Conservation (phyloP, 2,113 vertebrate species). For the Prietella phreatophila region DNA sequence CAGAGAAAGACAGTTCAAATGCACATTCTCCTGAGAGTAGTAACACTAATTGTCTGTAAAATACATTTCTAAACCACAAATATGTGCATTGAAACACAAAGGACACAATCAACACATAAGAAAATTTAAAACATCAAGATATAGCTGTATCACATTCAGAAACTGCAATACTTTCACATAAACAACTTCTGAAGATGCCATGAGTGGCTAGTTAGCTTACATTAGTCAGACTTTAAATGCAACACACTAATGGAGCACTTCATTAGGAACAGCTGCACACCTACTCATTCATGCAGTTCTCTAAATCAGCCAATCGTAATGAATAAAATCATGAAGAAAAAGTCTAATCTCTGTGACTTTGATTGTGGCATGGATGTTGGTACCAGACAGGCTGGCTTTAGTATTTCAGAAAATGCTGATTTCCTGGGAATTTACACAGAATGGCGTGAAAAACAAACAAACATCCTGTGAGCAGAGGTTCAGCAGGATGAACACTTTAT, state of each 20-base stretch:
- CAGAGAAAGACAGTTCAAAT: background rate
- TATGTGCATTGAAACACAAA: slow-evolving; percentile 3
- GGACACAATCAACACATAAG: background rate
- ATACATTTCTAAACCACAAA: background rate
- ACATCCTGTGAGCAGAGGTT: background rate
- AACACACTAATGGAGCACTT: background rate
- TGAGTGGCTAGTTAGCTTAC: background rate
- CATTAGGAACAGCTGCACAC: background rate
- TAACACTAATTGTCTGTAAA: slow-evolving; percentile 5
- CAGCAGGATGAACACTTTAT: background rate
- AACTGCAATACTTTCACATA: background rate
- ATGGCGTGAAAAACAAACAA: background rate
- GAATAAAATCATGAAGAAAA: background rate
- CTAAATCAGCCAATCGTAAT: background rate
- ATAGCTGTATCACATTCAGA: background rate
- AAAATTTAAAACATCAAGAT: background rate
- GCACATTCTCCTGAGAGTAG: background rate
- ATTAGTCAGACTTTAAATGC: background rate
- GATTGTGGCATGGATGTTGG: background rate
- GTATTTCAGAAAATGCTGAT: background rate
- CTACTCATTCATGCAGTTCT: background rate
- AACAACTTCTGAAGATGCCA: background rate
- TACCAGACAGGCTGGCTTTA: background rate
- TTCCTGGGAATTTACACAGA: background rate
- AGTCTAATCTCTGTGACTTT: no score